Evolutionary conservation across 1,140 invertebrate genomes (phyloP).

Genomic region (Maniola jurtina): DNA sequence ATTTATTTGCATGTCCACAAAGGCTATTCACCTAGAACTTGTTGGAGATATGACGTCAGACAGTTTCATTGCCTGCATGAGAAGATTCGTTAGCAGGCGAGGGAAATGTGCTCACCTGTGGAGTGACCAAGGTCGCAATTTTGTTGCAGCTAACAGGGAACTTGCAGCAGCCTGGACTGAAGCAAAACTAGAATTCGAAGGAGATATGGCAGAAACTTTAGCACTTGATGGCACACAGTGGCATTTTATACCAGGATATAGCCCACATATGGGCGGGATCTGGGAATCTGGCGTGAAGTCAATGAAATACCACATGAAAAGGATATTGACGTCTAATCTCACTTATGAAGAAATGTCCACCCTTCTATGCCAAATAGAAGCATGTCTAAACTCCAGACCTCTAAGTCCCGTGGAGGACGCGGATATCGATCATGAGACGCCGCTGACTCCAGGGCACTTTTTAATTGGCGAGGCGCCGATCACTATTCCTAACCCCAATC

Average conservation of each 20-base stretch:
- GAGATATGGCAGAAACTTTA: not conserved
- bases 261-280: conserved; percentile 6
- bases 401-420: conserved; percentile 13
- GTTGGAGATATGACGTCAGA: conserved; percentile 17
- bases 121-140: conserved; percentile 8
- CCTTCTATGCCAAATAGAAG: conserved; percentile 14
- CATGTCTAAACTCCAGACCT: conserved; percentile 15
- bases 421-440: too few relatives aligned
- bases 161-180: not conserved
- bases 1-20: conserved; percentile 29
- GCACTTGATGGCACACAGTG: conserved; percentile 9
- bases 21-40: conserved; percentile 28
- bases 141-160: conserved; percentile 12
- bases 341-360: conserved; percentile 15
- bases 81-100: not conserved
- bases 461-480: conserved; percentile 21
- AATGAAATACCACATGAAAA: conserved; percentile 14
- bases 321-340: conserved; percentile 1
- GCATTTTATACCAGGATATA: conserved; percentile 12
- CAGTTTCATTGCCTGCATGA: not conserved
- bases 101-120: conserved; percentile 11
- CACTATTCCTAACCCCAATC: conserved; percentile 8
- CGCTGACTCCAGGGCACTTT: conserved; percentile 14
- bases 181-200: not conserved
- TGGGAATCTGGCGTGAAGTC: conserved; percentile 11